phyloP scores from a whole-genome alignment of 1,140 invertebrate genomes.

The Drosophila nasuta region DNA sequence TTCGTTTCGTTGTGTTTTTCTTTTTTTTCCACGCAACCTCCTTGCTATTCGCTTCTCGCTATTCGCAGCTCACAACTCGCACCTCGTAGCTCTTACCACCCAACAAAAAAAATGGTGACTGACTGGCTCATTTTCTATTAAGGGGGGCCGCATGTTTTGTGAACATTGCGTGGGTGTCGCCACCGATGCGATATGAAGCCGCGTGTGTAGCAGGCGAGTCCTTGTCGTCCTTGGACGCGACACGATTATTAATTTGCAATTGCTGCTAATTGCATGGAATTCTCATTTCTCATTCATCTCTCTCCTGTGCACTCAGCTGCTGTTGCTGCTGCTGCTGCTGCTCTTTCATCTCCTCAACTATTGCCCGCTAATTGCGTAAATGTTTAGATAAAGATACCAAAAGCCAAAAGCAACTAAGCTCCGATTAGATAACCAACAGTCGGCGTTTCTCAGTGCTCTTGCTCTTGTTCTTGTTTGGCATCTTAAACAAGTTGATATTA shows the following conservation, averaged over 20 bases:
- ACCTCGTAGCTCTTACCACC: not conserved
- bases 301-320: not conserved
- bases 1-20: slow-evolving; percentile 7
- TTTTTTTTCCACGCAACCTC: slow-evolving; percentile 31
- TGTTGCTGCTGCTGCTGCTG: not conserved
- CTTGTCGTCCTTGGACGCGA: slow-evolving; percentile 58
- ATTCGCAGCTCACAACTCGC: too few species aligned
- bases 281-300: slow-evolving; percentile 14
- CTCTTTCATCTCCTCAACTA: slow-evolving; percentile 30
- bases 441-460: slow-evolving; percentile 19
- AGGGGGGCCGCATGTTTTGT: slow-evolving; percentile 59
- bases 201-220: slow-evolving; percentile 32
- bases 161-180: slow-evolving; percentile 45
- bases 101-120: not conserved
- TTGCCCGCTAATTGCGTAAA: slow-evolving; percentile 43
- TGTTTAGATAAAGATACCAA: slow-evolving; percentile 46
- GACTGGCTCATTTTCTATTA: slow-evolving; percentile 61
- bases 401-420: slow-evolving; percentile 42
- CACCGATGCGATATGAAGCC: not conserved
- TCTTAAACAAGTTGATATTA: slow-evolving; percentile 31
- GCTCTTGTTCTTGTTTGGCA: slow-evolving; percentile 6
- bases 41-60: not conserved
- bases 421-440: slow-evolving; percentile 65
- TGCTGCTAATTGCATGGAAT: slow-evolving; percentile 74
- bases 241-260: slow-evolving; percentile 81